Conservation (phyloP, 2,113 vertebrate genomes). For the Suricata suricatta region DNA sequence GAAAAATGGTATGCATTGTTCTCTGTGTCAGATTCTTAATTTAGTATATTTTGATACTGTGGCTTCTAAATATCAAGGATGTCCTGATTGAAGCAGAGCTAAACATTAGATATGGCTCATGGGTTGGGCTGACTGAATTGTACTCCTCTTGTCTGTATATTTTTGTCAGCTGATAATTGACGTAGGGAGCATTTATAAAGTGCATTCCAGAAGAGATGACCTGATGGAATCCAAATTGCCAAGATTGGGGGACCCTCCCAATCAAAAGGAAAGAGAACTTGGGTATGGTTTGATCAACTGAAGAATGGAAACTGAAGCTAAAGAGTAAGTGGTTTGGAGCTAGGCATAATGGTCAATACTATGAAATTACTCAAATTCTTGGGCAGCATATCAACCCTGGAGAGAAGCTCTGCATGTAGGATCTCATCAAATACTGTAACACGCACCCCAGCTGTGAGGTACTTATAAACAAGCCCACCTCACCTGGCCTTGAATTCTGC, state of each 20-base stretch:
- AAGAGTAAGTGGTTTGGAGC: background rate
- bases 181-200: background rate
- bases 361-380: background rate
- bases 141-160: background rate
- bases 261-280: background rate
- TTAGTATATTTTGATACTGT: conserved; percentile 5
- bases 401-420: background rate
- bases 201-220: background rate
- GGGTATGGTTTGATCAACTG: background rate
- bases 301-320: background rate
- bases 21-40: background rate
- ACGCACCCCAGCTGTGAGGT: background rate
- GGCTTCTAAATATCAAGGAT: conserved; percentile 38
- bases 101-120: background rate
- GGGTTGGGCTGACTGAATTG: background rate
- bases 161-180: background rate
- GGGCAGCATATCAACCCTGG: background rate
- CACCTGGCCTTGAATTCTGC: background rate
- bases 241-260: background rate
- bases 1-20: background rate
- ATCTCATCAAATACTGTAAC: background rate
- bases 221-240: background rate
- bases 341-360: background rate
- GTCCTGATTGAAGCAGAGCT: background rate
- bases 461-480: background rate